Base-by-base conservation (phyloP, 2,888 invertebrate genomes). In the Agrilus mali region DNA sequence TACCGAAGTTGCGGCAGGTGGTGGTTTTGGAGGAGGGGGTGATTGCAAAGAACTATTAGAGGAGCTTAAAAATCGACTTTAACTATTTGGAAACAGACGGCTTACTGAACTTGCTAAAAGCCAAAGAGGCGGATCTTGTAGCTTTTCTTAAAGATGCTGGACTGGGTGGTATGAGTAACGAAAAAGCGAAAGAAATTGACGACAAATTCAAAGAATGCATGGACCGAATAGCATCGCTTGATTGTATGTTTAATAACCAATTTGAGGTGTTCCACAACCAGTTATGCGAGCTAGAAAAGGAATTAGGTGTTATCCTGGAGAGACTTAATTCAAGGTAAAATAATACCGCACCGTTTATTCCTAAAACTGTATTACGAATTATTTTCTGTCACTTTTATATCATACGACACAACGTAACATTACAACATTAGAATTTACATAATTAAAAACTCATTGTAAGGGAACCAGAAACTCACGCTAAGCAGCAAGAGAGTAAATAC, bases 231-330 rank as follows among this genome's bases (percentile, higher is more conserved):
- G 49, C 54, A 7, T 54, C 58, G 4, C 39, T 69, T 45, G 65
- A 67, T 43, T 53, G 50, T 13, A 55, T 55, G 32, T 65, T 67
- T 41, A 59, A 60, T 47, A 53, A 57, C 16, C 66, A 75, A 67
- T 54, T 75, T 8, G 60, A 55, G 41, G 65, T 66, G 1, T 60
- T 75, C 53, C 72, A 75, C 60, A 67, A 70, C 43, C 69, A 74
- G 53, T 52, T 75, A 38, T 66, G 64, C 14, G 62, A 67, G 45
- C 52, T 78, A 32, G 64, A 71, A 38, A 61, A 59, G 36, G 67
- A 69, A 50, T 53, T 69, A 32, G 60, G 60, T 5, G 58, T 55
- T 13, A 48, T 66, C 41, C 45, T 55, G 31, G 60, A 62, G 44
- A 58, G 57, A 41, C 48, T 57, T 13, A 55, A 59, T 39, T 41